Percentiles rank a stretch among this genome's conserved stretches.
Conservation (phyloP, 2,888 invertebrate genomes). For the Brassicogethes aeneus region DNA sequence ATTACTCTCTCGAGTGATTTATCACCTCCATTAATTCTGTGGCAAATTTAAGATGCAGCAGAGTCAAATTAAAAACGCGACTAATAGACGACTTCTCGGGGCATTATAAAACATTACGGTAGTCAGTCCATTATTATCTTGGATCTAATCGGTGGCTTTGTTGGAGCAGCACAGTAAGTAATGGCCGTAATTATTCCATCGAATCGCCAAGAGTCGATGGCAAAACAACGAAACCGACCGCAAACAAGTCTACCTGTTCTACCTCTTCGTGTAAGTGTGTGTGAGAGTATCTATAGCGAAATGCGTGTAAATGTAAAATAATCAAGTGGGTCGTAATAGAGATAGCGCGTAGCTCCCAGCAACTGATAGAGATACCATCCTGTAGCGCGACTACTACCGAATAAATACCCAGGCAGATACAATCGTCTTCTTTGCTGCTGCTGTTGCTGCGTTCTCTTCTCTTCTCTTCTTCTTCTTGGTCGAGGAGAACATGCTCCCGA, state of each 20-base stretch:
- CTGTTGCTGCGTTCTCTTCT: too few relatives aligned
- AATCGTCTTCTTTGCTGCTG: too few relatives aligned
- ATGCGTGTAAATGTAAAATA: slow-evolving; percentile 41
- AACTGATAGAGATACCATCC: slow-evolving; percentile 37
- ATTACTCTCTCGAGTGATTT: too few relatives aligned
- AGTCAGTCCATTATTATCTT: slow-evolving; percentile 29
- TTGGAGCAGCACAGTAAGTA: slow-evolving; percentile 28
- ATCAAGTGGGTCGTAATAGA: slow-evolving; percentile 39
- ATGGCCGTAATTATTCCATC: slow-evolving; percentile 31
- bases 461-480: too few relatives aligned
- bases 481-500: slow-evolving; percentile 38
- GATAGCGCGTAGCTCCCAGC: slow-evolving; percentile 37
- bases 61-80: slow-evolving; percentile 25
- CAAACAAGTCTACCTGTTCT: slow-evolving; percentile 9
- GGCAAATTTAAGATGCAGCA: too few relatives aligned
- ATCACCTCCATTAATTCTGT: too few relatives aligned
- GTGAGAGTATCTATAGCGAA: slow-evolving; percentile 19
- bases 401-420: slow-evolving; percentile 39
- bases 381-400: slow-evolving; percentile 39
- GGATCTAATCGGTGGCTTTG: slow-evolving; percentile 29
- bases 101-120: slow-evolving; percentile 25
- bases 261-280: too few relatives aligned
- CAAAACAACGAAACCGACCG: slow-evolving; percentile 20
- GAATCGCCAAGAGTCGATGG: slow-evolving; percentile 15
- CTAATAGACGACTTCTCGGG: slow-evolving; percentile 18